Evolutionary conservation across 2,113 vertebrate genomes (phyloP), one percentile per base, ranked within the genome.

Genomic region (Arothron firmamentum): DNA sequence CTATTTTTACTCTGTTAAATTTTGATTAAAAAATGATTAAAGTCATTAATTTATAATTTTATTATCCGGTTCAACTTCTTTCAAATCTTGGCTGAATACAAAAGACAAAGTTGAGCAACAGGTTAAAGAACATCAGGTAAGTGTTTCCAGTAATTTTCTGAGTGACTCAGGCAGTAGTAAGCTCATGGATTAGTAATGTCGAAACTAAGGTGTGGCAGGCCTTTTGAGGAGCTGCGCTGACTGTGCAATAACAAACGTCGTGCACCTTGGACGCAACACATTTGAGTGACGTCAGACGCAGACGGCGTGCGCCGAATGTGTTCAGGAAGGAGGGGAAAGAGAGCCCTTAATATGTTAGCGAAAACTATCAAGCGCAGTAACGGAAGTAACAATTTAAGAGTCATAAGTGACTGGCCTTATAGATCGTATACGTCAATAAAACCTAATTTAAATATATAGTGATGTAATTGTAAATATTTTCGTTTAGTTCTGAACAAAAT

Each of bases 261-360:
- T 89, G 90, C 78, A 74, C 87, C 91, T 92, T 92, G 91, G 91
- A 83, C 56, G 55, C 65, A 64, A 64, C 63, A 52, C 62, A 53
- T 28, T n/a, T 41, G 59, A 56, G 81, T 88, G 87, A 89, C 88
- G 90, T 78, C 13, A 17, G 59, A 83, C 87, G 87, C 82, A 82
- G 56, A 20, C 48, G 68, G 88, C 88, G 82, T 84, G 78, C 67
- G 12, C 43, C 6, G 57, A 65, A 70, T 59, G 85, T 77, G 75
- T 79, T 79, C 87, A 89, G 88, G 87, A 88, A 90, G 85, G 72
- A 23, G 18, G 16, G 25, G n/a, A 4, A 54, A 21, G 31, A 15
- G 3, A 25, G 14, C 25, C 5, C 25, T 28, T 28, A 7, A 50
- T 42, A 85, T 75, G 67, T 2, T 38, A 25, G 1, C 38, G 0